Percentiles rank a stretch among this genome's conserved stretches.
These are phyloP conservation scores for Aspiorhynchus laticeps DNA, from an alignment of 2,113 vertebrate genomes.

Conservation along the genomic window DNA sequence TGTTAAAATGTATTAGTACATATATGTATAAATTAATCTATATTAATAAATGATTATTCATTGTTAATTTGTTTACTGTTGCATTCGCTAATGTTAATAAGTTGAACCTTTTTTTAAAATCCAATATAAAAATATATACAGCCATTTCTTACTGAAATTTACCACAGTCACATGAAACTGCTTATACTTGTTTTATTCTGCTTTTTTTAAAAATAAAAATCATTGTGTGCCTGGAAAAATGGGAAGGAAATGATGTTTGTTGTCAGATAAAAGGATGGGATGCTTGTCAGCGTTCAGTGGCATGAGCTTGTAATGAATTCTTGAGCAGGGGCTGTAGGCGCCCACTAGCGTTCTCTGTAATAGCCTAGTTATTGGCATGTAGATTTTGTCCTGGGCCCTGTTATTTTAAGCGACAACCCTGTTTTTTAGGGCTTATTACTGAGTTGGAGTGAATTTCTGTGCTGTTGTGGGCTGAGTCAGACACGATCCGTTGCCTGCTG, in stretches of 20 bases:
- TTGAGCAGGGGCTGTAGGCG: background rate
- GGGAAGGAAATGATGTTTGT: background rate
- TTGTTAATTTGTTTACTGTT: background rate
- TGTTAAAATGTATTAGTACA: background rate
- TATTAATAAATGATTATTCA: background rate
- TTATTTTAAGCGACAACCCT: background rate
- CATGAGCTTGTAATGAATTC: background rate
- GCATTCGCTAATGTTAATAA: background rate
- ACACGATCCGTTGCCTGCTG: conserved; percentile 17
- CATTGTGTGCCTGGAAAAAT: background rate
- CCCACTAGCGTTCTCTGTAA: background rate
- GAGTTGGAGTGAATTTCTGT: conserved; percentile 24
- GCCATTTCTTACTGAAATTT: background rate
- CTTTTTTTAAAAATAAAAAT: conserved; percentile 10
- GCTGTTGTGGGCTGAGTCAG: conserved; percentile 41
- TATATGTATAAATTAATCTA: background rate
- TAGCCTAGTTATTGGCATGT: background rate
- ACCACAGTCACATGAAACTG: background rate
- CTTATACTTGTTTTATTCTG: background rate
- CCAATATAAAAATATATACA: background rate
- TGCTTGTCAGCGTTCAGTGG: background rate
- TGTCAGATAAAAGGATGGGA: background rate
- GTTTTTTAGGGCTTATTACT: conserved; percentile 21
- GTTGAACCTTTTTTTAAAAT: background rate
- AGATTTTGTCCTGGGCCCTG: background rate